Percentiles rank a stretch among this genome's conserved stretches.
These are phyloP conservation scores for Neodiprion virginianus DNA, from an alignment of 1,140 invertebrate genomes.

Conservation along the genomic window DNA sequence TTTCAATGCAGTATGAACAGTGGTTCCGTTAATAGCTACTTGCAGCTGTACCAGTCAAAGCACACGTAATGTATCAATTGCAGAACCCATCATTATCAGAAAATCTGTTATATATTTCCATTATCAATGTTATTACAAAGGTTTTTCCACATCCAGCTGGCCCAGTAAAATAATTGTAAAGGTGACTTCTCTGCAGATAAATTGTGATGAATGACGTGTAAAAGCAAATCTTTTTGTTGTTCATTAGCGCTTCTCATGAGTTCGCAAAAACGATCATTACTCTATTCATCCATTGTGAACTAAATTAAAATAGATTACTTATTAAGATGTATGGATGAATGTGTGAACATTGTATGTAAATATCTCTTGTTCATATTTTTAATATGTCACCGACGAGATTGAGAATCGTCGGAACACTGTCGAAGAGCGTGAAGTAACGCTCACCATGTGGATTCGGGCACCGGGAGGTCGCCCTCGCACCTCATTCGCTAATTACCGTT, in stretches of 20 bases:
- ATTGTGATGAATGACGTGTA: slow-evolving; percentile 29
- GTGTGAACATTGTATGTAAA: too few relatives aligned
- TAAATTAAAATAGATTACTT: too few relatives aligned
- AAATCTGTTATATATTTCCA: slow-evolving; percentile 30
- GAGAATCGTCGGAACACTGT: too few relatives aligned
- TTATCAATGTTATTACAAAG: slow-evolving; percentile 36
- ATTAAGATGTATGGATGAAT: too few relatives aligned
- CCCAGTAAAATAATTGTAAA: slow-evolving; percentile 31
- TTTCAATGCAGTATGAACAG: slow-evolving; percentile 21
- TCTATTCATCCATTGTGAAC: neutral
- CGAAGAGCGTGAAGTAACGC: too few relatives aligned
- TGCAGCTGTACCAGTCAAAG: slow-evolving; percentile 50
- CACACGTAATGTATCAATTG: slow-evolving; percentile 33
- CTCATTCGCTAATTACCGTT: too few relatives aligned
- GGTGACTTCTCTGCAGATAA: slow-evolving; percentile 24
- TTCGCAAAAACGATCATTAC: slow-evolving; percentile 3
- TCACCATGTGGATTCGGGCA: too few relatives aligned
- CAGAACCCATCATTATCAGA: slow-evolving; percentile 28
- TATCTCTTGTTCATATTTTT: too few relatives aligned
- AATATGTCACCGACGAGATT: too few relatives aligned
- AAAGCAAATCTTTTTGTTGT: slow-evolving; percentile 28
- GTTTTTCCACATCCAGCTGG: neutral
- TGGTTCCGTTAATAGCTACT: slow-evolving; percentile 42
- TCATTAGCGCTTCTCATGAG: slow-evolving; percentile 22
- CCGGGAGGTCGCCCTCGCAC: too few relatives aligned